Evolutionary conservation across 1,140 invertebrate genomes (phyloP), one percentile per base, ranked within the genome.

Genomic region (Dreissena rostriformis): DNA sequence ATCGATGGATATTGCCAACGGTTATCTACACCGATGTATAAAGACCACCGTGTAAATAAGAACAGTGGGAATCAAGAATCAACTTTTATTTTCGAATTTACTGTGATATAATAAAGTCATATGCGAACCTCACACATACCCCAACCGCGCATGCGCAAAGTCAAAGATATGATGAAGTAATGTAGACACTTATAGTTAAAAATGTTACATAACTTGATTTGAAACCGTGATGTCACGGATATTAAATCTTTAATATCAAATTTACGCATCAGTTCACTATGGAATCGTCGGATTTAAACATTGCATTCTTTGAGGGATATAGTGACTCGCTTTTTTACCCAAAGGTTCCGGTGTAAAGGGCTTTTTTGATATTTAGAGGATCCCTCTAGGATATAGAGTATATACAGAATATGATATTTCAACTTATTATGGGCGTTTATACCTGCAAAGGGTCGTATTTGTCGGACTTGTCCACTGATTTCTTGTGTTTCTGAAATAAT

Each of bases 401-500:
- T 14, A 2, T 15, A 28, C 24, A 28, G 8, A 29, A 14, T 24
- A 24, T n/a, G 5, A 15, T 67, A 29, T 8, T 24, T 67, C 15
- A 15, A 67, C 29, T 28, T 8, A 67, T 26, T 15, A 22, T 8
- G 14, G n/a, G 15, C 39, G 52, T 76, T 77, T 39, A 8, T 79
- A 79, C 77, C 77, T 79, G 65, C 15, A 79, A n/a, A 52, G 77
- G 77, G 52, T 79, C 77, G 24, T 57, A 70, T 19, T 79, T 65
- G 8, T 79, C 77, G 29, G 66, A 68, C n/a, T 24, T 14, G 10
- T 79, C 77, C 57, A 57, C 68, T 51, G 63, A 70, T 29, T 70
- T 79, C 67, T 79, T 79, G 49, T 79, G 77, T 79, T 79, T 79
- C 77, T 79, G 66, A 55, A 79, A 70, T 55, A 29, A 66, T 70